A percentile compares a stretch with the other conserved stretches of the same genome.
phyloP scores from a whole-genome alignment of 1,140 invertebrate species.

The Papilio aristodemus region DNA sequence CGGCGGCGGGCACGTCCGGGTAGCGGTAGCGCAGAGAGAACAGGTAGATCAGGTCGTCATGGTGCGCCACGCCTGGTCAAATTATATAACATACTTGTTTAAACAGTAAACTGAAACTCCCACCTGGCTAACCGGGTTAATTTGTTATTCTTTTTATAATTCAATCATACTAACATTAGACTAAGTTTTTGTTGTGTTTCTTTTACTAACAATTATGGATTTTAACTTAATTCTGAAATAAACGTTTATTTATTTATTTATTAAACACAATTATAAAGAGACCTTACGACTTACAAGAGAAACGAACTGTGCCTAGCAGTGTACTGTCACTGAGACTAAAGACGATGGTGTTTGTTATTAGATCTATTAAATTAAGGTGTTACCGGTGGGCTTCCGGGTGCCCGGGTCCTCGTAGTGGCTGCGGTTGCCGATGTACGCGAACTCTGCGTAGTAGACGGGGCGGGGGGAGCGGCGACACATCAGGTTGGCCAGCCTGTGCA shows the following conservation, averaged over 20 bases:
- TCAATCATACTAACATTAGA: neutral
- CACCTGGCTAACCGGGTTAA: too few relatives aligned
- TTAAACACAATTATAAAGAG: too few relatives aligned
- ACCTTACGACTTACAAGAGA: neutral
- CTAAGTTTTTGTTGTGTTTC: too few relatives aligned
- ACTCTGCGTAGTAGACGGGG: conserved; percentile 63
- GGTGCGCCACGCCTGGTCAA: conserved; percentile 55
- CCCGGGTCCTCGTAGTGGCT: conserved; percentile 61
- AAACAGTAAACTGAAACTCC: too few relatives aligned
- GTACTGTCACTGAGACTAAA: too few relatives aligned
- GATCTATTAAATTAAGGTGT: conserved; percentile 8
- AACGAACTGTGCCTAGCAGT: neutral
- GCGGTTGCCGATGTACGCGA: conserved; percentile 61
- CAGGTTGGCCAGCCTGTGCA: conserved; percentile 55
- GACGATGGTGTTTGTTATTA: too few relatives aligned
- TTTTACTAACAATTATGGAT: too few relatives aligned
- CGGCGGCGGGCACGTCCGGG: conserved; percentile 45
- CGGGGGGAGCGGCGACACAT: conserved; percentile 59
- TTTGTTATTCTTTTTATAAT: too few relatives aligned
- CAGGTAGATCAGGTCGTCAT: conserved; percentile 64
- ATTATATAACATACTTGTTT: too few relatives aligned
- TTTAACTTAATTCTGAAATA: too few relatives aligned
- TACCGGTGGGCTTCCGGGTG: conserved; percentile 60
- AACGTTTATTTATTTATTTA: too few relatives aligned
- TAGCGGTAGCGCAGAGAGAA: conserved; percentile 51